Percentiles rank a stretch among this genome's conserved stretches.
These are phyloP conservation scores for Semibalanus balanoides DNA, from an alignment of 1,140 invertebrate genomes.

Conservation along the genomic window DNA sequence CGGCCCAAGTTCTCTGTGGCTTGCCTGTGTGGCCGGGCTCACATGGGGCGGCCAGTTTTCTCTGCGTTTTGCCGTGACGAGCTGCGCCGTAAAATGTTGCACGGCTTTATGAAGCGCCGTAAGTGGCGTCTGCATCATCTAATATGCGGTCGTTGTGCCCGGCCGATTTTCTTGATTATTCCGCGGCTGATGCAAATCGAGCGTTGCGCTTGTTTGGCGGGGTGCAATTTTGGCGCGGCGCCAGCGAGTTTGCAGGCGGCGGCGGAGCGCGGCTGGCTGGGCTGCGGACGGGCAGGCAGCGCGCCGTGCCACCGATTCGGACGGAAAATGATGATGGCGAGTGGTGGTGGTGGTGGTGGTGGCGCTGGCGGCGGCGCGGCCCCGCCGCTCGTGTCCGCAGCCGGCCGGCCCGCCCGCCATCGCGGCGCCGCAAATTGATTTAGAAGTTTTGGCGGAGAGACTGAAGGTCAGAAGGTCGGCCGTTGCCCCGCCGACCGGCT, in stretches of 20 bases:
- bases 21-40: no score
- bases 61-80: neutral
- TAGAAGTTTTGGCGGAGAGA: neutral
- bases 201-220: neutral
- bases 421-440: neutral
- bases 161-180: neutral
- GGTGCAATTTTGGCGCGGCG: neutral
- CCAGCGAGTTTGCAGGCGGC: neutral
- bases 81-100: constrained; percentile 3
- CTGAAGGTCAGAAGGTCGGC: no score
- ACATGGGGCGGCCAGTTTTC: neutral
- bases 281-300: no score
- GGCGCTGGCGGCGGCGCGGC: no score
- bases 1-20: no score
- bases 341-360: neutral
- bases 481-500: no score
- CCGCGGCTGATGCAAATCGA: neutral
- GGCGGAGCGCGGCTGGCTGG: no score
- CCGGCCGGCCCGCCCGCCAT: neutral
- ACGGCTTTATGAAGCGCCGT: neutral
- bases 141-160: neutral
- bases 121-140: constrained; percentile 5
- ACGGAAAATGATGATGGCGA: neutral
- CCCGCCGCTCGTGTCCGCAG: no score
- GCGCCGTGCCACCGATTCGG: neutral